A percentile compares a stretch with the other conserved stretches of the same genome.
These are phyloP conservation scores for Meandrina meandrites DNA, from an alignment of 92 coral and sea anemone species.

Conservation along the genomic window DNA sequence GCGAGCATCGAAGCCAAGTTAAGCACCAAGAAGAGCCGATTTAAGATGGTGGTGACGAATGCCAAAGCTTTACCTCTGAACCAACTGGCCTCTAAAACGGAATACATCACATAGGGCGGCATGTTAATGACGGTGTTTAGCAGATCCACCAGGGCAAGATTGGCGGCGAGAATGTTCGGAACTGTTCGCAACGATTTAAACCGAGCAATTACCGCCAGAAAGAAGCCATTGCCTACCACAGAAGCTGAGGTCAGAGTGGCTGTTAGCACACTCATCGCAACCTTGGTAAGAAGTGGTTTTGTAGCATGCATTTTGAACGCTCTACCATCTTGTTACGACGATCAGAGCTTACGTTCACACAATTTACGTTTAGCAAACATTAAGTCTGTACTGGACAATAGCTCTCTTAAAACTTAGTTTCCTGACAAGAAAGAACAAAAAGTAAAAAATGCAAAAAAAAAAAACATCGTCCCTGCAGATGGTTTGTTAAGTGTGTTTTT, in stretches of 20 bases:
- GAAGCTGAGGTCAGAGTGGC: neutral
- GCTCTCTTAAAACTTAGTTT: neutral
- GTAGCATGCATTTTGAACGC: neutral
- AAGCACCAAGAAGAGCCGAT: neutral
- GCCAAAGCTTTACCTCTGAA: neutral
- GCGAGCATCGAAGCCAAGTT: slow-evolving; percentile 7
- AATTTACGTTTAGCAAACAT: too few relatives aligned
- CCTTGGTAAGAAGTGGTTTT: neutral
- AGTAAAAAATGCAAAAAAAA: neutral
- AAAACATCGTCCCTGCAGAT: neutral
- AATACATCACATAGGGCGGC: neutral
- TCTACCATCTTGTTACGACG: too few relatives aligned
- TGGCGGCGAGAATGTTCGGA: neutral
- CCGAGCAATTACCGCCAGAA: neutral
- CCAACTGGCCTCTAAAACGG: neutral
- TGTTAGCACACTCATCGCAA: neutral
- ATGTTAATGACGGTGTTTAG: neutral
- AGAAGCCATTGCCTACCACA: neutral
- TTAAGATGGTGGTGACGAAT: too few relatives aligned
- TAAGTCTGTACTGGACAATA: neutral
- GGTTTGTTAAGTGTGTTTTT: neutral
- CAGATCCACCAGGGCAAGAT: neutral
- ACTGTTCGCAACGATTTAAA: neutral
- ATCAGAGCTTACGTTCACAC: too few relatives aligned
- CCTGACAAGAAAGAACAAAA: neutral